A percentile compares a stretch with the other conserved stretches of the same genome.
phyloP scores from a whole-genome alignment of 2,113 vertebrate species.

The Helogale parvula region DNA sequence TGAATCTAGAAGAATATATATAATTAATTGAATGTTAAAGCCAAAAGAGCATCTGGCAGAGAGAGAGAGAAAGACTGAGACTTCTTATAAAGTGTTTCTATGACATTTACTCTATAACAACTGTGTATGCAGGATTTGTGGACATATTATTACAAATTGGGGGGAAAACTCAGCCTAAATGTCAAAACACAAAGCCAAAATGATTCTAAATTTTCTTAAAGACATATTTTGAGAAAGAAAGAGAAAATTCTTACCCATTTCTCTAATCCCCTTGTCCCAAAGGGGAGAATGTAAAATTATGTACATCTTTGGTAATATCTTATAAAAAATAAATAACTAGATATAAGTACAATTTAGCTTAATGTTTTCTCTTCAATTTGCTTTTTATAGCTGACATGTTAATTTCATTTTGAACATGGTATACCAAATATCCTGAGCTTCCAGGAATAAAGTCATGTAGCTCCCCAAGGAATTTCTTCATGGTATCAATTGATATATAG shows the following conservation, averaged over 20 bases:
- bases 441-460: constrained; percentile 84
- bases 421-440: constrained; percentile 77
- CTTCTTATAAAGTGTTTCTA: constrained; percentile 29
- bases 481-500: constrained; percentile 81
- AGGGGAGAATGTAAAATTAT: constrained; percentile 11
- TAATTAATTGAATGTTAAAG: constrained; percentile 42
- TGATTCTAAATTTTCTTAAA: constrained; percentile 51
- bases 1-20: constrained; percentile 27
- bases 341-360: neutral
- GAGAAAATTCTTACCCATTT: neutral
- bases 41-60: constrained; percentile 12
- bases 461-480: constrained; percentile 85
- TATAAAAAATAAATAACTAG: constrained; percentile 52
- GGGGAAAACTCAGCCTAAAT: neutral
- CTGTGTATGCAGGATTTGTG: neutral
- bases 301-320: constrained; percentile 20
- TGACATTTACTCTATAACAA: constrained; percentile 37
- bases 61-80: neutral
- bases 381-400: constrained; percentile 69
- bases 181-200: constrained; percentile 20
- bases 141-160: neutral
- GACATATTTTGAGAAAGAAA: constrained; percentile 19
- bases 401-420: constrained; percentile 81
- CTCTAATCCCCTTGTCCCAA: neutral
- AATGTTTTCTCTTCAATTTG: constrained; percentile 74